These are phyloP conservation scores for Xyrauchen texanus DNA, from an alignment of 2,113 vertebrate species.

Conservation along the genomic window DNA sequence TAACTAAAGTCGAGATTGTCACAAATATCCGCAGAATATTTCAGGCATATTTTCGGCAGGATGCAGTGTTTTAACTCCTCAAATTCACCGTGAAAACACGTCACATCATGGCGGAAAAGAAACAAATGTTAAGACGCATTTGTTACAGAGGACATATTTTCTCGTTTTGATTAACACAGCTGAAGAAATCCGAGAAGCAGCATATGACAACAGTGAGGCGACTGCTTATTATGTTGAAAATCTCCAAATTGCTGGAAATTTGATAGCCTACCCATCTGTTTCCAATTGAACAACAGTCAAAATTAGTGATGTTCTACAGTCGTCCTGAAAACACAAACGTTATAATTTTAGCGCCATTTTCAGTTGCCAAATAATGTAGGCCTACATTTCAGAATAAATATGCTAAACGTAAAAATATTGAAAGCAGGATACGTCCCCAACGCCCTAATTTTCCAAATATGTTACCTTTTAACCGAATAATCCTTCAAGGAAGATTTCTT, in stretches of 20 bases:
- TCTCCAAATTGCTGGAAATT: constrained; percentile 53
- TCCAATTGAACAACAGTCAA: constrained; percentile 47
- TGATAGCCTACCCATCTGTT: constrained; percentile 55
- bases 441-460: not conserved
- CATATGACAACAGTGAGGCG: constrained; percentile 9
- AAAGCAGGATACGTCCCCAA: not conserved
- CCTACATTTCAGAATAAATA: not conserved
- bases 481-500: constrained; percentile 8
- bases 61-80: not conserved
- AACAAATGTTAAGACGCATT: constrained; percentile 22
- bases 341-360: constrained; percentile 23
- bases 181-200: constrained; percentile 31
- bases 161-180: not conserved
- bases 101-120: not conserved
- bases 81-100: not conserved
- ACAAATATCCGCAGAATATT: too few relatives aligned
- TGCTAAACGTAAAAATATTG: not conserved
- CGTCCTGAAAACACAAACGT: constrained; percentile 43
- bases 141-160: constrained; percentile 1
- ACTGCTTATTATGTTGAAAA: constrained; percentile 39
- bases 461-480: constrained; percentile 33
- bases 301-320: constrained; percentile 47
- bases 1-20: too few relatives aligned
- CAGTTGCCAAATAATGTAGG: not conserved
- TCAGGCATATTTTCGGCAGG: too few relatives aligned